Evolutionary conservation across 2,888 invertebrate genomes (phyloP).

Genomic region (Listrodromus nycthemerus): DNA sequence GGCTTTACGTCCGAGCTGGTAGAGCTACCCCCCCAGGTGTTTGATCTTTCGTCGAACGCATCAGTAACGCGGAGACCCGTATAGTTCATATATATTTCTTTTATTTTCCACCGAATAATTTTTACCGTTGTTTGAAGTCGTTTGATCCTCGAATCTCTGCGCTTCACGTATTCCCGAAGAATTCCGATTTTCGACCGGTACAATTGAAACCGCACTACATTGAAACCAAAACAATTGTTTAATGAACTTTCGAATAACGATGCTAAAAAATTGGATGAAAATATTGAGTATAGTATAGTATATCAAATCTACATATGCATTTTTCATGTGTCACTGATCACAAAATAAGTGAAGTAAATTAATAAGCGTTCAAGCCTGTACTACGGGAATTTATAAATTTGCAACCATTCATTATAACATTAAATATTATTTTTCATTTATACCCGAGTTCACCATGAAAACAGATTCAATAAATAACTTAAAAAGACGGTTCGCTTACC

Average conservation of each 20-base stretch:
- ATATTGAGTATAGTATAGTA: too few species aligned
- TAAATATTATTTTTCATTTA: too few species aligned
- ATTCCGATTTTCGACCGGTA: not conserved
- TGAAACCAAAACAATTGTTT: not conserved
- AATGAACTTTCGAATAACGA: not conserved
- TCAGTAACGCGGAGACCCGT: constrained; percentile 30
- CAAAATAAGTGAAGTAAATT: too few species aligned
- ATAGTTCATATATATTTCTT: not conserved
- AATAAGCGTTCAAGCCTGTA: too few species aligned
- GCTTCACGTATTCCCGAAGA: constrained; percentile 10
- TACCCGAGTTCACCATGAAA: not conserved
- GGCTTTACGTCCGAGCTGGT: constrained; percentile 46
- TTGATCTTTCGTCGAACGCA: constrained; percentile 48
- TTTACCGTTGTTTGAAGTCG: constrained; percentile 31
- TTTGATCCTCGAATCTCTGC: constrained; percentile 33
- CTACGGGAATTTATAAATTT: too few species aligned
- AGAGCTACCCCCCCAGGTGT: constrained; percentile 30
- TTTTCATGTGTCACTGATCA: too few species aligned
- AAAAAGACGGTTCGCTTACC: not conserved
- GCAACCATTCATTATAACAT: too few species aligned
- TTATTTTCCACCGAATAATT: constrained; percentile 43
- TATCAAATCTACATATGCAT: too few species aligned
- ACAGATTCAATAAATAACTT: not conserved
- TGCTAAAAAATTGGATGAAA: not conserved
- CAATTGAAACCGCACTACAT: not conserved